These are phyloP conservation scores for Isurus oxyrinchus DNA, from an alignment of 2,113 vertebrate genomes.

Conservation along the genomic window DNA sequence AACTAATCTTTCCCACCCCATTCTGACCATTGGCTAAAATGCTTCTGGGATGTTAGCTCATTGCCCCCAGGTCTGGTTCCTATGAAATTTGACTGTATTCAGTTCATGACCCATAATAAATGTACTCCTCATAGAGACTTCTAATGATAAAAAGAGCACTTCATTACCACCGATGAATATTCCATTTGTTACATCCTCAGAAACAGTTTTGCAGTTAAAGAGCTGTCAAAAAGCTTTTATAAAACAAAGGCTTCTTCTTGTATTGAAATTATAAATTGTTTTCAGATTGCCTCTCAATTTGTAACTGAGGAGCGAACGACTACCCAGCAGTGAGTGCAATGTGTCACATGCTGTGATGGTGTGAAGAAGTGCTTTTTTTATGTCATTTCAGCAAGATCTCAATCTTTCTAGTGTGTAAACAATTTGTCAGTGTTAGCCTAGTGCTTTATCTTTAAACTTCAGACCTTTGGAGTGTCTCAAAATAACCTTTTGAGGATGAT, in stretches of 20 bases:
- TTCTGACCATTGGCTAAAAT: not conserved
- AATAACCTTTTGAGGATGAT: slow-evolving; percentile 68
- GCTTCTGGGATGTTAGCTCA: not conserved
- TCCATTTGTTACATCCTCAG: slow-evolving; percentile 17
- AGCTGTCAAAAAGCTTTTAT: slow-evolving; percentile 23
- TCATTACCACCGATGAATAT: slow-evolving; percentile 10
- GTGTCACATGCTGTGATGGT: slow-evolving; percentile 85
- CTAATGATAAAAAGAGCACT: not conserved
- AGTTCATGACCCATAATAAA: not conserved
- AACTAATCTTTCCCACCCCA: not conserved
- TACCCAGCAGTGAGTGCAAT: slow-evolving; percentile 93
- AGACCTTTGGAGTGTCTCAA: slow-evolving; percentile 65
- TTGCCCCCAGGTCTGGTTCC: not conserved
- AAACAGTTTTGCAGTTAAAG: not conserved
- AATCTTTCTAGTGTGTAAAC: slow-evolving; percentile 76
- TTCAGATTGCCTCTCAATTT: slow-evolving; percentile 99
- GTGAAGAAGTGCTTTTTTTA: slow-evolving; percentile 77
- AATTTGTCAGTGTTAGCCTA: slow-evolving; percentile 76
- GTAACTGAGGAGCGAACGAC: slow-evolving; percentile 51
- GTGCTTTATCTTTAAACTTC: slow-evolving; percentile 68
- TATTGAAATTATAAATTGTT: slow-evolving; percentile 98
- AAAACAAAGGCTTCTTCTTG: slow-evolving; percentile 59
- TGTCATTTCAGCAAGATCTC: slow-evolving; percentile 79
- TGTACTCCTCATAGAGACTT: not conserved
- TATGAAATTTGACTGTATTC: not conserved